Percentiles rank a stretch among this genome's conserved stretches.
Conservation (phyloP, 2,888 invertebrate genomes). For the Junonia oenone region DNA sequence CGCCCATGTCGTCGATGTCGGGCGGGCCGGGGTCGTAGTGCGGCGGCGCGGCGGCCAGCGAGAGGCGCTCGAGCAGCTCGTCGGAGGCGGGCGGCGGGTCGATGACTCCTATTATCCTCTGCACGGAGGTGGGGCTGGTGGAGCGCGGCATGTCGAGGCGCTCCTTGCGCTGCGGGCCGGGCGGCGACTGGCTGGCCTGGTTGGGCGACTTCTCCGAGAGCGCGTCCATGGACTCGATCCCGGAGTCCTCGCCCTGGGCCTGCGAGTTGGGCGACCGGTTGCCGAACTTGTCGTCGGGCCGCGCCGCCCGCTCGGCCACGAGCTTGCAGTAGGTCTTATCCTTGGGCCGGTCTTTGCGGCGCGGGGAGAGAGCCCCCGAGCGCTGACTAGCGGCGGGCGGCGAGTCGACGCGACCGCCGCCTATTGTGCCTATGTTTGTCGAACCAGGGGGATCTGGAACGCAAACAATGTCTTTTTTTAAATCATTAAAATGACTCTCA, state of each 20-base stretch:
- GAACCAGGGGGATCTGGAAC: slow-evolving; percentile 80
- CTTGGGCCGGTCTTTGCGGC: slow-evolving; percentile 63
- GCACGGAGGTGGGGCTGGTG: slow-evolving; percentile 64
- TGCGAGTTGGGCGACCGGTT: slow-evolving; percentile 72
- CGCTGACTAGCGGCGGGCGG: slow-evolving; percentile 47
- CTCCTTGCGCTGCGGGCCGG: slow-evolving; percentile 66
- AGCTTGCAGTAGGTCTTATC: slow-evolving; percentile 80
- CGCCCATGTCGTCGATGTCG: slow-evolving; percentile 78
- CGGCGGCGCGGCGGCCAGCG: slow-evolving; percentile 46
- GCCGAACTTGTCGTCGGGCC: slow-evolving; percentile 54
- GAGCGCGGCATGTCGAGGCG: slow-evolving; percentile 66
- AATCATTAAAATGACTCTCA: not conserved
- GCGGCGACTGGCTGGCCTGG: slow-evolving; percentile 88
- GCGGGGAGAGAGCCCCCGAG: slow-evolving; percentile 48
- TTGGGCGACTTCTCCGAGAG: slow-evolving; percentile 95
- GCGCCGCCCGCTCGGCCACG: slow-evolving; percentile 63
- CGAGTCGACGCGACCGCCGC: slow-evolving; percentile 49
- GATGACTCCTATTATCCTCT: slow-evolving; percentile 67
- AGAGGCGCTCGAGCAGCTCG: slow-evolving; percentile 51
- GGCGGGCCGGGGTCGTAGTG: slow-evolving; percentile 58
- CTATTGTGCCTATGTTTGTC: slow-evolving; percentile 84
- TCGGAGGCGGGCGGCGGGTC: slow-evolving; percentile 52
- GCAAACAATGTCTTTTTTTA: slow-evolving; percentile 25
- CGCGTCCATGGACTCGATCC: slow-evolving; percentile 95
- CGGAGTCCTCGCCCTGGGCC: slow-evolving; percentile 91